Base-by-base conservation (phyloP, 2,888 invertebrate genomes). In the Lysandra bellargus region DNA sequence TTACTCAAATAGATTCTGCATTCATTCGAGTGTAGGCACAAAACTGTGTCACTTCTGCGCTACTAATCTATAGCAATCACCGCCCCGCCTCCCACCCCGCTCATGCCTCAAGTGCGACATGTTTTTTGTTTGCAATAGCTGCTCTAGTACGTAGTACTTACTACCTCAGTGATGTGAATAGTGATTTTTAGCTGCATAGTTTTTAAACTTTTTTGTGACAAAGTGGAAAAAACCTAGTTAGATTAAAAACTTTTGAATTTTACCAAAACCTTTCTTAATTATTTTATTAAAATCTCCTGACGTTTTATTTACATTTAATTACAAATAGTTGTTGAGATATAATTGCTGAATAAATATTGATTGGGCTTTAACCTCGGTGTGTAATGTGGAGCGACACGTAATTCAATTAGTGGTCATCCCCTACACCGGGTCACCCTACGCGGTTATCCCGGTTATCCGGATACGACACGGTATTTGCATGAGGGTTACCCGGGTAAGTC, bases 361-460 rank as follows among this genome's bases (percentile, higher is more conserved):
- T 76, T 33, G 53, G 14, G 14, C 9, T 49, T 75, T 75, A 75
- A 76, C 53, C 76, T 57, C 53, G 53, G 30, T 30, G 53, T 76
- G 57, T 74, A 74, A 76, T 76, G 53, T 53, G 76, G 74, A 44
- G 85, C 84, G 88, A 88, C 90, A 89, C 88, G 88, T 91, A 91
- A 92, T 92, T 92, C 88, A 90, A 91, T 92, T 91, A 92, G 87
- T 86, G 86, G 84, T 80, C 81, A 83, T 80, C 88, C 85, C 82
- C 79, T 57, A 4, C 57, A 17, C 57, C 17, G 57, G 17, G 57
- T 57, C 17, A 57, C 57, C 57, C 57, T 57, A 57, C 17, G 17
- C 57, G 57, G 57, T 57, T 17, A 72, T 44, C 78, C 69, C 53
- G 90, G 88, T 89, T 90, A 87, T 87, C 86, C 86, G 84, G 86